phyloP scores from a whole-genome alignment of 2,888 invertebrate genomes.

The Diabrotica balteata region DNA sequence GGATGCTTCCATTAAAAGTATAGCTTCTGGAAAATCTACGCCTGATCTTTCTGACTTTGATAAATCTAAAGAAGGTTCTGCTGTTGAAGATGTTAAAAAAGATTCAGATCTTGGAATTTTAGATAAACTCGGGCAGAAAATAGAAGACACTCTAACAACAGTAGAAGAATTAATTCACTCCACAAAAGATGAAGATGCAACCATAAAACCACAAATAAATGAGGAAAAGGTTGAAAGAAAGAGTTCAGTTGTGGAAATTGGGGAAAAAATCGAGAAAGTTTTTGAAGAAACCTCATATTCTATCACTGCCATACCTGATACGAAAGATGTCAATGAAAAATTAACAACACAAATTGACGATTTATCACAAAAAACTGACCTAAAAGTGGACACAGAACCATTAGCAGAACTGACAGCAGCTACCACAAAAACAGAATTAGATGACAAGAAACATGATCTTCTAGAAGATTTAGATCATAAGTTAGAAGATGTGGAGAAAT shows the following conservation, averaged over 20 bases:
- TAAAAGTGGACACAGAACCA: constrained; percentile 1
- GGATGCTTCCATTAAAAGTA: constrained; percentile 33
- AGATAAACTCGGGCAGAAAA: constrained; percentile 11
- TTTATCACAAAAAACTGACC: neutral
- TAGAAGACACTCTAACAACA: constrained; percentile 21
- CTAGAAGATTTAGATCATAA: constrained; percentile 10
- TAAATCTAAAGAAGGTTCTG: constrained; percentile 27
- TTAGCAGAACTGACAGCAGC: no score
- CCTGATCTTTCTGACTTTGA: constrained; percentile 39
- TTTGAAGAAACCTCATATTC: constrained; percentile 22
- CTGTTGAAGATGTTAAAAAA: constrained; percentile 27
- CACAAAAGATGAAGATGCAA: constrained; percentile 11
- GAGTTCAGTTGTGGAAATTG: neutral
- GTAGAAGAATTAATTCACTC: constrained; percentile 16
- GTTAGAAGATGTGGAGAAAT: constrained; percentile 8
- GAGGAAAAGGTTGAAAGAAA: constrained; percentile 9
- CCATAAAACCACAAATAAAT: neutral
- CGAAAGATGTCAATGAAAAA: neutral
- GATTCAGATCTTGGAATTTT: constrained; percentile 7
- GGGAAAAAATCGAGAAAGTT: constrained; percentile 2
- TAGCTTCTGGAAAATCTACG: constrained; percentile 40
- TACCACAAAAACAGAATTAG: no score
- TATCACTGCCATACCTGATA: constrained; percentile 8
- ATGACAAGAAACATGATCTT: no score
- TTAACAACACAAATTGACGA: no score